Conservation (phyloP, 2,888 invertebrate genomes). For the Trissolcus japonicus region DNA sequence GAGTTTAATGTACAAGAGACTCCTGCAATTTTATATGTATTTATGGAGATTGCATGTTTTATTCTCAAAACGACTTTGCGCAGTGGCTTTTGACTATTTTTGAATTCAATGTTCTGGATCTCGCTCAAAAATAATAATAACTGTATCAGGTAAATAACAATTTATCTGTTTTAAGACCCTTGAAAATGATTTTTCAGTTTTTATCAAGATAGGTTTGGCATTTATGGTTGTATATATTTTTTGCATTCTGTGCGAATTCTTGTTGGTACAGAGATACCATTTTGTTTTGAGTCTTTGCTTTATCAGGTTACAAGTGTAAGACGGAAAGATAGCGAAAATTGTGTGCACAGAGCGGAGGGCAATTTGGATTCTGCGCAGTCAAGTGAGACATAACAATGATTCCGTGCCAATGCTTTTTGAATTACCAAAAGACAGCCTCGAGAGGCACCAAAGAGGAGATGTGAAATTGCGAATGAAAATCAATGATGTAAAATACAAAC, state of each 20-base stretch:
- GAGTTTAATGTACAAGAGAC: constrained; percentile 2
- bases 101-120: no score
- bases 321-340: no score
- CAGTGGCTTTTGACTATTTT: no score
- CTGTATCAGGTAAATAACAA: no score
- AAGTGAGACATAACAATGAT: constrained; percentile 26
- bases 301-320: no score
- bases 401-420: constrained; percentile 18
- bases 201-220: no score
- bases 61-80: constrained; percentile 1
- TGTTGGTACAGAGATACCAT: no score
- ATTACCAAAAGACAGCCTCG: constrained; percentile 25
- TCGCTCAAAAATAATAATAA: no score
- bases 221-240: no score
- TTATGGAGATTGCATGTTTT: constrained; percentile 19
- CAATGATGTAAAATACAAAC: background rate
- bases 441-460: constrained; percentile 9
- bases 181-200: no score
- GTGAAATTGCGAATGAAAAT: constrained; percentile 13
- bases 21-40: constrained; percentile 5
- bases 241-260: no score
- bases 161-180: no score
- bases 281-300: background rate
- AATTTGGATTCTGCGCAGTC: constrained; percentile 10
- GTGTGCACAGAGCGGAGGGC: background rate